These are phyloP conservation scores for Clitarchus hookeri DNA, from an alignment of 2,888 invertebrate genomes.

Conservation along the genomic window DNA sequence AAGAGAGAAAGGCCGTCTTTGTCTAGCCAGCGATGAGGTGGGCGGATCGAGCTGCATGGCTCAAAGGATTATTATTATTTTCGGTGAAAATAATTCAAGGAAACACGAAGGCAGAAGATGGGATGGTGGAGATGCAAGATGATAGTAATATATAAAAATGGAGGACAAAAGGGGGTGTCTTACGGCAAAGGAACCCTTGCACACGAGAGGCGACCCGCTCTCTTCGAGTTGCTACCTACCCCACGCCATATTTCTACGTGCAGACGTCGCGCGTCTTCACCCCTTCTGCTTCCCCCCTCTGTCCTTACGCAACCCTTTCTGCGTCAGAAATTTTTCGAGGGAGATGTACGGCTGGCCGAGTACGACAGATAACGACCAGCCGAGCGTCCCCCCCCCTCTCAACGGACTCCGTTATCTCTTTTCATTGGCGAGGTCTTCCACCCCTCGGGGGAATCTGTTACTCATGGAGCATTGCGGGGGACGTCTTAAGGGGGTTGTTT, in stretches of 20 bases:
- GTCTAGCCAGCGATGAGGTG: neutral
- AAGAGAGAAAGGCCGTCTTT: neutral
- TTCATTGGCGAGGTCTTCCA: neutral
- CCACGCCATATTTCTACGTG: neutral
- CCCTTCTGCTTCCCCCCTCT: neutral
- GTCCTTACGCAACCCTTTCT: neutral
- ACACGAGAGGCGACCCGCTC: neutral
- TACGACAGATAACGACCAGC: neutral
- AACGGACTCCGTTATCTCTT: neutral
- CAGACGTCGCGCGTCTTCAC: neutral
- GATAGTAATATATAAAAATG: neutral
- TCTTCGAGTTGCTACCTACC: neutral
- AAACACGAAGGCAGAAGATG: neutral
- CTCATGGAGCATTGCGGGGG: neutral
- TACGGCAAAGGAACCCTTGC: neutral
- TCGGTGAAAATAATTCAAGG: neutral
- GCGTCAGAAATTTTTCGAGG: neutral
- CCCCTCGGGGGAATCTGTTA: neutral
- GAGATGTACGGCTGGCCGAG: neutral
- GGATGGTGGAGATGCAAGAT: neutral
- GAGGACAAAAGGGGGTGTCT: conserved; percentile 5
- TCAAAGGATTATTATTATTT: neutral
- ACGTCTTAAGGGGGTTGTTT: neutral
- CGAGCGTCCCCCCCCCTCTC: neutral
- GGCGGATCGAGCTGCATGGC: neutral